Conservation (phyloP, 2,797 vertebrate genomes). For the Lagorchestes hirsutus region DNA sequence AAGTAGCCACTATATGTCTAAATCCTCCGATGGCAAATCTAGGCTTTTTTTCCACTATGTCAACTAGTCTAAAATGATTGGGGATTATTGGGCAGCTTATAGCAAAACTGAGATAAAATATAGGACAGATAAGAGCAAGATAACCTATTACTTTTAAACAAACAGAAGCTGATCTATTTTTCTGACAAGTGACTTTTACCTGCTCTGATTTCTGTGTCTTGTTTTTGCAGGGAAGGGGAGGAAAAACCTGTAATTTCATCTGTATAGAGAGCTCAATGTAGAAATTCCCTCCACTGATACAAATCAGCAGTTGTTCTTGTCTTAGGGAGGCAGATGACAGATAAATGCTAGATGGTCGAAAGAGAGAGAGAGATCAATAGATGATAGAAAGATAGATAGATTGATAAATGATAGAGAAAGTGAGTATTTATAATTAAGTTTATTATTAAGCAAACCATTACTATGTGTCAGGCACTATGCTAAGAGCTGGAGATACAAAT, state of each 20-base stretch:
- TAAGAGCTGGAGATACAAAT: not conserved
- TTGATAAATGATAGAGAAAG: not conserved
- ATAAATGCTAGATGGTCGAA: not conserved
- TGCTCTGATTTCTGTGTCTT: constrained; percentile 27
- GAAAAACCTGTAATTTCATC: not conserved
- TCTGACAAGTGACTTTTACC: constrained; percentile 16
- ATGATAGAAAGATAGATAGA: not conserved
- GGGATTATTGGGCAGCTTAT: not conserved
- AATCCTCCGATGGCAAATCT: not conserved
- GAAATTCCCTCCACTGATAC: not conserved
- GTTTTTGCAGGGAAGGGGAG: rapidly evolving
- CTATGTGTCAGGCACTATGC: not conserved
- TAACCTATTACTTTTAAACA: constrained; percentile 3
- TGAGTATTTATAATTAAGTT: not conserved
- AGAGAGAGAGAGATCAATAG: not conserved
- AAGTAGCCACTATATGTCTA: not conserved
- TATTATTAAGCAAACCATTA: not conserved
- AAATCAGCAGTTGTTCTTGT: not conserved
- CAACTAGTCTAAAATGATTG: not conserved
- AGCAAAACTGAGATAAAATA: not conserved
- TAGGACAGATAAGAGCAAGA: not conserved
- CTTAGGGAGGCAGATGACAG: not conserved
- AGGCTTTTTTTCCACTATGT: not conserved
- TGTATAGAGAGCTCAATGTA: not conserved
- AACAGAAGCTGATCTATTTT: constrained; percentile 61